phyloP scores from a whole-genome alignment of 2,888 invertebrate genomes.

The Sesia bembeciformis region DNA sequence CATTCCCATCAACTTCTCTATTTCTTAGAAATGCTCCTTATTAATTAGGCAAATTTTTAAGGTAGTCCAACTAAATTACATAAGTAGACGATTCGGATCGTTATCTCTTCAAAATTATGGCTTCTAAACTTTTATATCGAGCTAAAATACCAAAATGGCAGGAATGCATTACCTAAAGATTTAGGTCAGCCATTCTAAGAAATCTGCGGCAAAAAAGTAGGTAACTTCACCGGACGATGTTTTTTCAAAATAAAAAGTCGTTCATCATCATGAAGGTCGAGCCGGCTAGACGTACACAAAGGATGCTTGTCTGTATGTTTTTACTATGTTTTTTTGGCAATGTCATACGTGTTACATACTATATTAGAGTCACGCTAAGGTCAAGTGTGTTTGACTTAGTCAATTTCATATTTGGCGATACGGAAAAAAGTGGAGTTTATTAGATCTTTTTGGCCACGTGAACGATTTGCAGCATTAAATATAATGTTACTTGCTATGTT shows the following conservation, averaged over 20 bases:
- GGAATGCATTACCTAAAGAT: slow-evolving; percentile 54
- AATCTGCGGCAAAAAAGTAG: slow-evolving; percentile 59
- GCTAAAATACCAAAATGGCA: slow-evolving; percentile 30
- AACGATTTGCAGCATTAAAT: no score
- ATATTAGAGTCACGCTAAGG: slow-evolving; percentile 57
- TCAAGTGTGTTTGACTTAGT: slow-evolving; percentile 47
- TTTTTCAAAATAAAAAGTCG: slow-evolving; percentile 62
- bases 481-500: no score
- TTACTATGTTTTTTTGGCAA: slow-evolving; percentile 59
- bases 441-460: no score
- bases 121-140: slow-evolving; percentile 46
- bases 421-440: background rate
- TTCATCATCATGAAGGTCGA: slow-evolving; percentile 64
- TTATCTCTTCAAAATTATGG: slow-evolving; percentile 63
- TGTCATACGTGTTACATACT: slow-evolving; percentile 59
- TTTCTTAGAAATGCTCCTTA: slow-evolving; percentile 31
- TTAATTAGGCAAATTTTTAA: slow-evolving; percentile 31
- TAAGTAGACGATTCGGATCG: slow-evolving; percentile 32
- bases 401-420: slow-evolving; percentile 49
- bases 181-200: slow-evolving; percentile 54
- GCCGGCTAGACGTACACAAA: slow-evolving; percentile 64
- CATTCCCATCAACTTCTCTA: background rate
- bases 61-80: slow-evolving; percentile 10
- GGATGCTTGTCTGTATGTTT: slow-evolving; percentile 62
- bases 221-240: slow-evolving; percentile 65